Base-by-base conservation (phyloP, 2,888 invertebrate species). In the Odontomyia ornata region DNA sequence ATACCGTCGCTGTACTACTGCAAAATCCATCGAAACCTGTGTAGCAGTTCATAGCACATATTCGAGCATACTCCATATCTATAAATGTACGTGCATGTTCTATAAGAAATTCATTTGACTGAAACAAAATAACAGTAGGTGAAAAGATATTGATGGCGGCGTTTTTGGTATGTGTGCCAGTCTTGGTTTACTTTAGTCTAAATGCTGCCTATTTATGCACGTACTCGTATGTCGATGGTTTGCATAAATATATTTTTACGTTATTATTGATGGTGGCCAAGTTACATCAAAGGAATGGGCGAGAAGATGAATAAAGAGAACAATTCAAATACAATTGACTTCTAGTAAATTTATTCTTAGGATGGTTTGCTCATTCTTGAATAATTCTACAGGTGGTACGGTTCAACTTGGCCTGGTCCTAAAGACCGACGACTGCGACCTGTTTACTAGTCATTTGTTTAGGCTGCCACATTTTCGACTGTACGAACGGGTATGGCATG, bases 71-170 rank as follows among this genome's bases (percentile, higher is more conserved):
- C n/a, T n/a, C n/a, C n/a, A 36, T 36, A 52, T 52, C 7, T 4
- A 52, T 52, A 18, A 52, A 52, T 4, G 5, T 52, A 52, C 7
- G 52, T 52, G 18, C 52, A 4, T 4, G 15, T 4, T 52, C 15
- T 52, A 52, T 52, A 52, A 52, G 72, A 25, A 23, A 60, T 28
- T 64, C 64, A 30, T 64, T 25, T 23, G 27, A 60, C 57, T 27
- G 36, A 57, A 73, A 57, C 57, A 52, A 27, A 73, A 73, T 73
- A 73, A 73, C 73, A 73, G 73, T 73, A 73, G 73, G 73, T 73
- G 73, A 73, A 73, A 72, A 73, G 60, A 18, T 73, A 73, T 57
- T 36, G 73, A 60, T 13, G 60, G 25, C 25, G 18, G 13, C 25
- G 60, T 64, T 60, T 60, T 60, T 60, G 18, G 52, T 13, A 52